Base-by-base conservation (phyloP, 2,888 invertebrate genomes). In the Omphaloscelis lunosa region DNA sequence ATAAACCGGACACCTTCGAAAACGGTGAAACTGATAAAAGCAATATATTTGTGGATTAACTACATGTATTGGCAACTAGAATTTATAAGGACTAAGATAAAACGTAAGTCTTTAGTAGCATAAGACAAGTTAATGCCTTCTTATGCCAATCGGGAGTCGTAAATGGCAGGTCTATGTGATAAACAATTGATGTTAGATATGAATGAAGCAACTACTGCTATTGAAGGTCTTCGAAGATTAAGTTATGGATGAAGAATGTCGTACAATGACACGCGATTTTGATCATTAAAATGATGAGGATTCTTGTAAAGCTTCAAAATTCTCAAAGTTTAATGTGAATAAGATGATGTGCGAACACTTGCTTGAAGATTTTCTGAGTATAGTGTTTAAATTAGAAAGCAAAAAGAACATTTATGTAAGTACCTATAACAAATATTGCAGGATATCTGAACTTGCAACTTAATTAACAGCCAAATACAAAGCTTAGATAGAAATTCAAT, bases 71-170 rank as follows among this genome's bases (percentile, higher is more conserved):
- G 83, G 70, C 75, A 59, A 56, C 74, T 45, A 72, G 51, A 72
- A 77, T 86, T 83, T 86, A 86, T 79, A 83, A 63, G 61, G 69
- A n/a, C 23, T 48, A 34, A 66, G 86, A 84, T 84, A 86, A 84
- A 73, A 41, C 20, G 8, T 63, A n/a, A 45, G 63, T 48, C 39
- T 39, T n/a, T 45, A 15, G 39, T 34, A 29, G 34, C 66, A 58
- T 65, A 70, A 84, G 91, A 90, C 89, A 89, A 84, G 75, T 90
- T 90, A 87, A 90, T 90, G 72, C 90, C 84, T 83, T 61, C 81
- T 83, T 80, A 88, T 75, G 72, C 72, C 83, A 76, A 86, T 86
- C 78, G 65, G 81, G 66, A 87, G 80, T 79, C 78, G 61, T 87
- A 87, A 86, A 89, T 86, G 86, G 81, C 88, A 83, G 77, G 59